Conservation (phyloP, 2,888 invertebrate species). For the Rotaria macrura region DNA sequence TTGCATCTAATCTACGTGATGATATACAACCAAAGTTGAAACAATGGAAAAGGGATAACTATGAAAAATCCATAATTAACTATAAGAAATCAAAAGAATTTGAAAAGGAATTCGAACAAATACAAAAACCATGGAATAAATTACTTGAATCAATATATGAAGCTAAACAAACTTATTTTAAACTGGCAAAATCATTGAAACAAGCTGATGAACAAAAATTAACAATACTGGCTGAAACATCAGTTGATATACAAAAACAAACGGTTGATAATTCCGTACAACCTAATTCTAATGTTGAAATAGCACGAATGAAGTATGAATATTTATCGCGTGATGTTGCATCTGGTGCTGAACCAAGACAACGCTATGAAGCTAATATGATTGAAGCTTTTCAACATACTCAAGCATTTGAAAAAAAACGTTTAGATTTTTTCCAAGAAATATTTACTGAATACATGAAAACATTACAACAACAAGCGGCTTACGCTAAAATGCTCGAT, state of each 20-base stretch:
- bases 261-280: not conserved
- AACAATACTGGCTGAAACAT: not conserved
- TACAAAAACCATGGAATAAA: conserved; percentile 19
- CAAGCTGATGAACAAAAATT: not conserved
- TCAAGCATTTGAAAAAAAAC: conserved; percentile 4
- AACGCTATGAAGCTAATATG: conserved; percentile 18
- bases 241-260: not conserved
- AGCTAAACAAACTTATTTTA: not conserved
- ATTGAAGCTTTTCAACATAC: not conserved
- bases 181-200: not conserved
- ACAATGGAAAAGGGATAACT: conserved; percentile 1
- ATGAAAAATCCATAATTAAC: not conserved
- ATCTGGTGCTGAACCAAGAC: not conserved
- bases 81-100: conserved; percentile 19
- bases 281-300: not conserved
- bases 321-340: not conserved
- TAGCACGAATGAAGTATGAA: not conserved
- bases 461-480: not conserved
- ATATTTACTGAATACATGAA: not conserved
- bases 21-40: not conserved
- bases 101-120: conserved; percentile 8
- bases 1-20: not conserved
- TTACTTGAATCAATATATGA: not conserved
- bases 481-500: not conserved
- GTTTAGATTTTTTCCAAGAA: conserved; percentile 20